These are phyloP conservation scores for Euproctis similis DNA, from an alignment of 2,888 invertebrate genomes.

Conservation along the genomic window DNA sequence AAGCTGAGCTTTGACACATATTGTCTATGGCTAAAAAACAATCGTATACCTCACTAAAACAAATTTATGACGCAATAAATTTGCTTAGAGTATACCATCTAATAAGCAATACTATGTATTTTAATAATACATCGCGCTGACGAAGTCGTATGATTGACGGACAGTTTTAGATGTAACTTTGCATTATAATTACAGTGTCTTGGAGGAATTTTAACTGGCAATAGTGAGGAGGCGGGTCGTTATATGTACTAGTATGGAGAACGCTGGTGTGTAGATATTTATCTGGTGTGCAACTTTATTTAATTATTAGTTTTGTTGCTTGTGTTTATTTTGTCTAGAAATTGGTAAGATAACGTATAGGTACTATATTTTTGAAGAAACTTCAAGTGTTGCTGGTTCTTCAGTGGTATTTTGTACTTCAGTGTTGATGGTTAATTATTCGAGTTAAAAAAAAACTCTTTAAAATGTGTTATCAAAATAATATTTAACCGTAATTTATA, in stretches of 20 bases:
- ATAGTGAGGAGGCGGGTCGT: conserved; percentile 20
- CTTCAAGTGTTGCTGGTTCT: no score
- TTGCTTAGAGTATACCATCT: conserved; percentile 6
- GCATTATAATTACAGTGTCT: conserved; percentile 43
- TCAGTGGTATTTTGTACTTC: no score
- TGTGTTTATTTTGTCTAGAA: no score
- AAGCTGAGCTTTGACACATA: no score
- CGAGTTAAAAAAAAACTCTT: no score
- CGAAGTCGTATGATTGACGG: conserved; percentile 47
- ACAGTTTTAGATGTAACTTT: conserved; percentile 39
- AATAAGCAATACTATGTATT: conserved; percentile 9
- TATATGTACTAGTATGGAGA: conserved; percentile 3
- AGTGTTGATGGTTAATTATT: no score
- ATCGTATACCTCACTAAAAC: not conserved
- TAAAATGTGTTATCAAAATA: no score
- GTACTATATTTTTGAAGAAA: no score
- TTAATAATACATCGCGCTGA: conserved; percentile 20
- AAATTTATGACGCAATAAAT: conserved; percentile 1
- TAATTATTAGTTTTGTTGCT: conserved; percentile 20
- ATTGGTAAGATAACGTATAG: no score
- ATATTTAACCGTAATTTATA: no score
- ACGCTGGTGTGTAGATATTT: conserved; percentile 17
- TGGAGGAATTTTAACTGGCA: conserved; percentile 57
- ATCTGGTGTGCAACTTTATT: conserved; percentile 17
- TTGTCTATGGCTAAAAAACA: no score